Base-by-base conservation (phyloP, 2,888 invertebrate genomes). In the Rotaria sp. region DNA sequence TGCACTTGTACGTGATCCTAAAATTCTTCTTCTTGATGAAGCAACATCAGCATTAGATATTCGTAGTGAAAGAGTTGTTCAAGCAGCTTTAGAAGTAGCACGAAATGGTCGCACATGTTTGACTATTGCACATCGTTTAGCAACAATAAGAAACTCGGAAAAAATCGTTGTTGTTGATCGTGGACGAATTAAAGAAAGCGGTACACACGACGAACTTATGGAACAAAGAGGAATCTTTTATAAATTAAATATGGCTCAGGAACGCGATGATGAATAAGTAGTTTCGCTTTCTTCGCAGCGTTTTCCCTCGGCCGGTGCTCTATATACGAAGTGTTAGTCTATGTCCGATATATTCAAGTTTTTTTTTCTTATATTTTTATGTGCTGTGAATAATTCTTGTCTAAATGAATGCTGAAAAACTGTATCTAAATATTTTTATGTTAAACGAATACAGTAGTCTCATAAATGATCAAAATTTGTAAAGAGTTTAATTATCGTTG, bases 21-120 rank as follows among this genome's bases (percentile, higher is more conserved):
- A 86, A 74, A 52, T 86, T 55, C 38, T 86, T 10, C 52, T 86
- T 10, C 45, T 86, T 5, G 86, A 86, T 85, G 86, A 86, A 74
- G 86, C 86, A 26, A 86, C 86, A 45, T 86, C 86, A 18, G 86
- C 86, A 15, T 50, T 86, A 45, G 80, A 80, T n/a, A n/a, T 45
- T n/a, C 41, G 15, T 24, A 45, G 45, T n/a, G 80, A 80, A 80
- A 80, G 21, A 26, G n/a, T 80, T 80, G 86, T 86, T 67, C 86
- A 86, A 74, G 86, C 67, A 67, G 86, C 86, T 52, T 67, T 86
- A 38, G 86, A 86, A 41, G 67, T 67, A 21, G 86, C 86, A 45
- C 84, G 84, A 84, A 38, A 84, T 13, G 86, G 86, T 48, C 80
- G 86, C 74, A 84, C 86, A 38, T 86, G 86, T 67, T 48, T 86